These are phyloP conservation scores for Dendrolimus houi DNA, from an alignment of 2,888 invertebrate genomes.

Conservation along the genomic window DNA sequence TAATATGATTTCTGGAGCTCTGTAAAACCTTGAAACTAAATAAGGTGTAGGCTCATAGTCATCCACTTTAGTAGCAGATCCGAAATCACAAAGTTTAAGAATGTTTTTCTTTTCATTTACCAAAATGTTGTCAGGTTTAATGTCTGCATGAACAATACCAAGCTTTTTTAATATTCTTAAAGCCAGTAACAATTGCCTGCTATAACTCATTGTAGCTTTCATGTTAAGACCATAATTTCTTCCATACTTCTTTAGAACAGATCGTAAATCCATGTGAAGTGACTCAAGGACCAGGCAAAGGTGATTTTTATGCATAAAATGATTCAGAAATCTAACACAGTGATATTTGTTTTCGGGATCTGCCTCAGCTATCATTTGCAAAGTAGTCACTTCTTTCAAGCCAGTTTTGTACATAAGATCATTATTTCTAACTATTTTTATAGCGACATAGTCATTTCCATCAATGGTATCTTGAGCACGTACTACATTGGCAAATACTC, in stretches of 20 bases:
- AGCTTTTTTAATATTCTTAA: conserved; percentile 94
- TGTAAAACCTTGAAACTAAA: conserved; percentile 97
- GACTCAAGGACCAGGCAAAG: conserved; percentile 99
- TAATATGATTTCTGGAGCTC: conserved; percentile 98
- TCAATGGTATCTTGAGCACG: conserved; percentile 92
- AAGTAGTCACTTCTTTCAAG: conserved; percentile 93
- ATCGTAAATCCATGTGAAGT: conserved; percentile 92
- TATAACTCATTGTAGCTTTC: conserved; percentile 97
- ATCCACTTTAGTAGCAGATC: conserved; percentile 93
- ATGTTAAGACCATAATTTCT: conserved; percentile 94
- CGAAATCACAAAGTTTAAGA: conserved; percentile 98
- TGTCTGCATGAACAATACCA: conserved; percentile 97
- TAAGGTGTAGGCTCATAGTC: conserved; percentile 99
- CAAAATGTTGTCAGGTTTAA: conserved; percentile 99
- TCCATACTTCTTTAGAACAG: conserved; percentile 97
- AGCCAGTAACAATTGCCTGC: conserved; percentile 94
- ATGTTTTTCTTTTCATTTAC: conserved; percentile 98
- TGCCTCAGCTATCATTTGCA: conserved; percentile 94
- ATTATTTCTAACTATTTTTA: conserved; percentile 99
- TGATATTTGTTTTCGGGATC: conserved; percentile 98
- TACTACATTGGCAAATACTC: conserved; percentile 98
- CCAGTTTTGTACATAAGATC: conserved; percentile 99
- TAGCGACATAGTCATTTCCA: conserved; percentile 91
- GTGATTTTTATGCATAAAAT: conserved; percentile 98
- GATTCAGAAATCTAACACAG: conserved; percentile 89